Evolutionary conservation across 2,113 vertebrate genomes (phyloP).

Genomic region (Oophaga pumilio): DNA sequence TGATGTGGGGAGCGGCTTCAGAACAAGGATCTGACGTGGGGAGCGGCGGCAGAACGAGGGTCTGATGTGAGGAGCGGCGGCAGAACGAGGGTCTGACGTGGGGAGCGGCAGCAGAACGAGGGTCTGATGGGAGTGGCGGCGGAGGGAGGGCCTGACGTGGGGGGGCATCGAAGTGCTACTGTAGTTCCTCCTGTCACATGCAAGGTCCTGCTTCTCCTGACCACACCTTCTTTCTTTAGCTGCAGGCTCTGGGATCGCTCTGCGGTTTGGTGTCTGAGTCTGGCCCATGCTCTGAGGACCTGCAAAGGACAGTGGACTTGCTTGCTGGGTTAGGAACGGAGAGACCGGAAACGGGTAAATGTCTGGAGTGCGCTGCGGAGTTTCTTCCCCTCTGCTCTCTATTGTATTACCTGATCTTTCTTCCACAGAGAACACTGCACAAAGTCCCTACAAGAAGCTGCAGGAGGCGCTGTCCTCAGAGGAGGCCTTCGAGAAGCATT

Average conservation of each 20-base stretch:
- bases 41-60: too few species aligned
- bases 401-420: constrained; percentile 31
- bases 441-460: constrained; percentile 97
- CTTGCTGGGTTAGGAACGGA: constrained; percentile 92
- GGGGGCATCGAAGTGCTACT: too few species aligned
- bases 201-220: not conserved
- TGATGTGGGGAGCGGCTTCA: too few species aligned
- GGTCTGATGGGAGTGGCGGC: too few species aligned
- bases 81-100: too few species aligned
- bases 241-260: constrained; percentile 88
- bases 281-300: constrained; percentile 90
- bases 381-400: not conserved
- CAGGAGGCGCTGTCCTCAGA: constrained; percentile 96
- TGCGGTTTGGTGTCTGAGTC: constrained; percentile 91
- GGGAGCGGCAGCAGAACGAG: too few species aligned
- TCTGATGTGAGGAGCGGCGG: too few species aligned
- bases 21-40: too few species aligned
- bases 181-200: too few species aligned
- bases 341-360: constrained; percentile 88
- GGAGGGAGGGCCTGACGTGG: not conserved
- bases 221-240: constrained; percentile 64
- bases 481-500: constrained; percentile 96
- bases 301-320: constrained; percentile 93
- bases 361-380: not conserved
- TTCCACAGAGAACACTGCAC: constrained; percentile 84